Percentiles rank a stretch among this genome's conserved stretches.
phyloP scores from a whole-genome alignment of 2,113 vertebrate genomes.

The Carettochelys insculpta region DNA sequence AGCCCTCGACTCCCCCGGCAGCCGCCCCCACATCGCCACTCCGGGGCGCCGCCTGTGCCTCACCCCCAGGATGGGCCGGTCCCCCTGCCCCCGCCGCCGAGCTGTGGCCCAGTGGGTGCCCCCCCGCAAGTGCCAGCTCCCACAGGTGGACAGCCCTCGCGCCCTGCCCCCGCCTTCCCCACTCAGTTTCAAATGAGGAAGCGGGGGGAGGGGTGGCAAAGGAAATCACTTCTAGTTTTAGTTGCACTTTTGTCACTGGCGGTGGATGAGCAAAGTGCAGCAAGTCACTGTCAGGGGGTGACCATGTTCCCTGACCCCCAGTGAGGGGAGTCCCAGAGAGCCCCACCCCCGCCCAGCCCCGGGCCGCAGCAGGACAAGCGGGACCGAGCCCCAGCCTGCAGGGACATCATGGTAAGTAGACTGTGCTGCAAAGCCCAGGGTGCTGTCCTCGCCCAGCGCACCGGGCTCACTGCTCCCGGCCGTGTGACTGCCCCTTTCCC shows the following conservation, averaged over 20 bases:
- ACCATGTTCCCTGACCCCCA: neutral
- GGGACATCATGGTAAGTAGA: slow-evolving; percentile 62
- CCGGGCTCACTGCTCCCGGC: fast-evolving
- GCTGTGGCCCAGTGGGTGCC: too few species aligned
- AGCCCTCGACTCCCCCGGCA: neutral
- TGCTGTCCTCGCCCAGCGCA: neutral
- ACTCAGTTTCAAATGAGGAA: slow-evolving; percentile 34
- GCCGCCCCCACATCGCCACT: neutral
- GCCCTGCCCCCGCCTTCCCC: neutral
- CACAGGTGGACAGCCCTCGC: neutral
- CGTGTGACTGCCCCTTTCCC: neutral
- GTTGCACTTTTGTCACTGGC: neutral
- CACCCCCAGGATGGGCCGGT: neutral
- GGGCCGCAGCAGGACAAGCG: neutral
- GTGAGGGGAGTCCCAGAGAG: slow-evolving; percentile 7
- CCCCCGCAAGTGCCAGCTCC: fast-evolving
- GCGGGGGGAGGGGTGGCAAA: slow-evolving; percentile 6
- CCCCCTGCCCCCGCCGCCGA: neutral
- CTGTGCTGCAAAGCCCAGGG: neutral
- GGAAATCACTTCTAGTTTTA: neutral
- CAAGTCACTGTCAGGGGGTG: neutral
- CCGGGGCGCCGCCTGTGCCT: neutral
- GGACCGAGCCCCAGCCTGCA: neutral
- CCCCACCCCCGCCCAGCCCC: neutral
- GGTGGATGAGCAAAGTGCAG: neutral